Conservation (phyloP, 2,113 vertebrate species). For the Myotis brandtii region DNA sequence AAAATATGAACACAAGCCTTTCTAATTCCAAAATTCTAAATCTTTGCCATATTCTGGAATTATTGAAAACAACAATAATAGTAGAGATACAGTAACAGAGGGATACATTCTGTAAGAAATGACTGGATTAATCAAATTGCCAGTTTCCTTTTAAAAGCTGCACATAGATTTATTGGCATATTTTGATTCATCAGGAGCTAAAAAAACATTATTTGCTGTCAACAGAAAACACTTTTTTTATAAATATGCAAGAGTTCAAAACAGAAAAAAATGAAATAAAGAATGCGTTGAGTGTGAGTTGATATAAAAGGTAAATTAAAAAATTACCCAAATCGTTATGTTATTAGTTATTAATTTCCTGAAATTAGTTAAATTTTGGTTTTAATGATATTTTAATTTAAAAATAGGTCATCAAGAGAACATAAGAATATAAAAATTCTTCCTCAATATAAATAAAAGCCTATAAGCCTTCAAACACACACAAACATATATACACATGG, state of each 20-base stretch:
- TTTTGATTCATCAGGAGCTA: background rate
- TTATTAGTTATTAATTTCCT: background rate
- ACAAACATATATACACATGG: background rate
- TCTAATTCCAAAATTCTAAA: background rate
- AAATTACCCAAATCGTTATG: background rate
- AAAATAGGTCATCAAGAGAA: background rate
- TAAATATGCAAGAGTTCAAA: background rate
- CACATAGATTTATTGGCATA: background rate
- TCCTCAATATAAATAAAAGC: background rate
- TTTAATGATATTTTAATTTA: background rate
- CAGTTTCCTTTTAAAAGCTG: slow-evolving; percentile 24
- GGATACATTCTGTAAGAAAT: background rate
- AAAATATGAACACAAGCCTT: background rate
- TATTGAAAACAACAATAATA: background rate
- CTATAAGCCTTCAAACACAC: background rate
- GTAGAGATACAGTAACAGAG: background rate
- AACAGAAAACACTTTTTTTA: background rate
- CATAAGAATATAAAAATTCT: background rate
- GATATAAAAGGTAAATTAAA: background rate
- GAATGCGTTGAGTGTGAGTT: background rate
- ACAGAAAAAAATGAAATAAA: background rate
- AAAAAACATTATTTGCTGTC: background rate
- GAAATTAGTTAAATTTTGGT: background rate
- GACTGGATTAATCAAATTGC: background rate
- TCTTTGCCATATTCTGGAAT: background rate